These are phyloP conservation scores for Dicyrtoma fusca DNA, from an alignment of 2,888 invertebrate species.

Conservation along the genomic window DNA sequence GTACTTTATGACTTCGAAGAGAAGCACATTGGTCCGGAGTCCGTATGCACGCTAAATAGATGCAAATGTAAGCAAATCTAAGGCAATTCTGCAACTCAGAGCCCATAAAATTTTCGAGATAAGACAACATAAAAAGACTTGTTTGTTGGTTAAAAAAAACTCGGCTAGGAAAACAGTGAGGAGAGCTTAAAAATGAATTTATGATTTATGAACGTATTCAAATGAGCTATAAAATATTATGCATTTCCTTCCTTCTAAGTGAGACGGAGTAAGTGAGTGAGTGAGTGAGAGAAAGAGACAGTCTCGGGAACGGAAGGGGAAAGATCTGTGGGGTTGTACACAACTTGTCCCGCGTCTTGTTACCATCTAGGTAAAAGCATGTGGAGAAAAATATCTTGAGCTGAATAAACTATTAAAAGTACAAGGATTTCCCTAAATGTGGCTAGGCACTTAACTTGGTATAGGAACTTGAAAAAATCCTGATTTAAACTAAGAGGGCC, in stretches of 20 bases:
- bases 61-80: too few species aligned
- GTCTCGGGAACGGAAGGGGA: too few species aligned
- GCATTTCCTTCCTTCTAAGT: too few species aligned
- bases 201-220: constrained; percentile 1
- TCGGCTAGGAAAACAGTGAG: background rate
- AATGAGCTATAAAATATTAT: constrained; percentile 9
- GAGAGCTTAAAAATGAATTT: constrained; percentile 4
- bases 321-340: too few species aligned
- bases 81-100: background rate
- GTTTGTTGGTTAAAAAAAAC: constrained; percentile 2
- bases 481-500: background rate
- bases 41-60: too few species aligned
- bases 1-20: too few species aligned
- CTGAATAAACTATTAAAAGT: background rate
- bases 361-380: background rate
- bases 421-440: too few species aligned
- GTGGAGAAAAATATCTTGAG: background rate
- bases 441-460: too few species aligned
- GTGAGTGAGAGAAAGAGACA: too few species aligned
- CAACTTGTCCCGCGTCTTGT: too few species aligned
- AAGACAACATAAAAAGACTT: background rate
- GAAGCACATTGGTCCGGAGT: too few species aligned
- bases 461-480: too few species aligned
- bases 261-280: background rate
- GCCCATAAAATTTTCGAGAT: background rate